Base-by-base conservation (phyloP, 2,113 vertebrate species). In the Oostethus manadensis region DNA sequence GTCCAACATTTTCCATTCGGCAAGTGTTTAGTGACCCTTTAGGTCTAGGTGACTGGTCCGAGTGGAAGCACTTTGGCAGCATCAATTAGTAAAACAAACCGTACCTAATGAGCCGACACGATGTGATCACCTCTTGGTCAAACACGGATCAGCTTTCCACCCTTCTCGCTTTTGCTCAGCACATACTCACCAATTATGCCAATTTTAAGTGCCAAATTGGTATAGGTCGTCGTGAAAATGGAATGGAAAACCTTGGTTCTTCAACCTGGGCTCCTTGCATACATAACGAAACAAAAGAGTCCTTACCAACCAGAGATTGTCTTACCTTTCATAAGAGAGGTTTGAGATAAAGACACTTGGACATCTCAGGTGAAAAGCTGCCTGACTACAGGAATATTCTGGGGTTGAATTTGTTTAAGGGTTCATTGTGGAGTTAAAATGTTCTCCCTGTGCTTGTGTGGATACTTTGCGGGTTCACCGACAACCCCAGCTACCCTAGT, bases 1-100 rank as follows among this genome's bases (percentile, higher is more conserved):
- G 18, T 18, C 11, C 38, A 42, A 16, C 55, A 58, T 29, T 44
- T 49, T 16, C 48, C 43, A 49, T 42, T 62, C 65, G 68, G 55
- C 62, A 57, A 7, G 17, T 18, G 29, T 58, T 49, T 42, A 16
- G 20, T 23, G 21, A 40, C 47, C 11, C 15, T 57, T 65, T 62
- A 54, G 7, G 49, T 51, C 38, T 55, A 35, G 23, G 4, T 57
- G 56, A 58, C 42, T 55, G 33, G 42, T 56, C 56, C 16, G 51
- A 38, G 26, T 21, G 29, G 17, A 66, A 49, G 38, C 33, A 33
- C 57, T 62, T 53, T 40, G 8, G 33, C 47, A 49, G 15, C 49
- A 61, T 61, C 65, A 72, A 65, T 72, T 68, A 68, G 58, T 76
- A 68, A 61, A 68, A 46, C 60, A 71, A 72, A 72, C 68, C 6